These are phyloP conservation scores for Stenurella melanura DNA, from an alignment of 2,888 invertebrate genomes.

Conservation along the genomic window DNA sequence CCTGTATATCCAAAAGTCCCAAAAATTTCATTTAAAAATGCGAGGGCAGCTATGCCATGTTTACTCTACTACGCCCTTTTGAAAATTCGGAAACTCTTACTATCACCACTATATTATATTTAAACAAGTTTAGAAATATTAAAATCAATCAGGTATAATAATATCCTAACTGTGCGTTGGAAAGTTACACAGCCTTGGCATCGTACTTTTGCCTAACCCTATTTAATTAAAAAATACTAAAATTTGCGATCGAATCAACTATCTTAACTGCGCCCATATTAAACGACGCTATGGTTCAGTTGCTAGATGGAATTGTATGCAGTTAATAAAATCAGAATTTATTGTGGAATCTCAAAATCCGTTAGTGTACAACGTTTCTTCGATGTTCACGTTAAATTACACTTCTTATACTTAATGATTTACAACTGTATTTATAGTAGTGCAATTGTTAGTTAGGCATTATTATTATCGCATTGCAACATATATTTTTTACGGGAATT, in stretches of 20 bases:
- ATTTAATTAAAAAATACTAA: constrained; percentile 19
- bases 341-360: constrained; percentile 6
- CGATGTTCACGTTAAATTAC: constrained; percentile 1
- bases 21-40: too few relatives aligned
- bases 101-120: neutral
- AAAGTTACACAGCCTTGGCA: constrained; percentile 21
- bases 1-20: too few relatives aligned
- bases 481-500: neutral
- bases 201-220: constrained; percentile 20
- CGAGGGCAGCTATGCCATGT: too few relatives aligned
- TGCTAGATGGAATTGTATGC: constrained; percentile 19
- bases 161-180: neutral
- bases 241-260: constrained; percentile 10
- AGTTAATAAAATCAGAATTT: constrained; percentile 27
- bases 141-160: neutral
- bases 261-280: constrained; percentile 5
- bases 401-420: neutral
- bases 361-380: constrained; percentile 1
- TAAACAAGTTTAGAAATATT: neutral
- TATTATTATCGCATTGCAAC: neutral
- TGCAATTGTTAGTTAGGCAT: neutral
- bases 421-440: neutral
- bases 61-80: too few relatives aligned
- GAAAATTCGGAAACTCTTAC: too few relatives aligned
- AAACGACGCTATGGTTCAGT: constrained; percentile 24